phyloP scores from a whole-genome alignment of 2,797 vertebrate species.

The Leucoraja ocellata region DNA sequence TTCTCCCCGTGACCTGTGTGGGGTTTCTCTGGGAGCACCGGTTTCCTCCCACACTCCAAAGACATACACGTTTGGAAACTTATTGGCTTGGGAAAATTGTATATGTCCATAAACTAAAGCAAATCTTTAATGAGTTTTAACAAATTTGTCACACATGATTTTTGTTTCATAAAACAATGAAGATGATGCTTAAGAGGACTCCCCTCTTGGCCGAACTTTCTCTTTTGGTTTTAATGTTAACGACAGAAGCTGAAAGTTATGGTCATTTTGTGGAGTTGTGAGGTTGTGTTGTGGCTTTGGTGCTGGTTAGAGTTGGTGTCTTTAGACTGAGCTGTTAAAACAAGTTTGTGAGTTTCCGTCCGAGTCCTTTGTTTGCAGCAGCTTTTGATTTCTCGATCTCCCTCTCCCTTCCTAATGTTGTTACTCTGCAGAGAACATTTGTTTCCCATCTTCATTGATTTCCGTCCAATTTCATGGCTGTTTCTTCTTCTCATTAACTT shows the following conservation, averaged over 20 bases:
- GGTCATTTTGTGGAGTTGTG: not conserved
- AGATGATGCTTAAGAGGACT: not conserved
- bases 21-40: no score
- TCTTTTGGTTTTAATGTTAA: not conserved
- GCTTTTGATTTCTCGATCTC: not conserved
- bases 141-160: no score
- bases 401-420: not conserved
- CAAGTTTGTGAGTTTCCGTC: not conserved
- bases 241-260: not conserved
- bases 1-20: no score
- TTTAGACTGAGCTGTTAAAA: not conserved
- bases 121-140: no score
- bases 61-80: no score
- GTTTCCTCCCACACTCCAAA: no score
- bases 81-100: no score
- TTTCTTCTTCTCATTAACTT: not conserved
- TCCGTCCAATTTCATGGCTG: not conserved
- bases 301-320: not conserved
- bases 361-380: not conserved
- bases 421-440: not conserved
- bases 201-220: not conserved
- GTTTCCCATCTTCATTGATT: constrained; percentile 18
- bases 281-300: not conserved
- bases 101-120: no score
- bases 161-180: no score